phyloP scores from a whole-genome alignment of 1,140 invertebrate species.

The Danaus plexippus region DNA sequence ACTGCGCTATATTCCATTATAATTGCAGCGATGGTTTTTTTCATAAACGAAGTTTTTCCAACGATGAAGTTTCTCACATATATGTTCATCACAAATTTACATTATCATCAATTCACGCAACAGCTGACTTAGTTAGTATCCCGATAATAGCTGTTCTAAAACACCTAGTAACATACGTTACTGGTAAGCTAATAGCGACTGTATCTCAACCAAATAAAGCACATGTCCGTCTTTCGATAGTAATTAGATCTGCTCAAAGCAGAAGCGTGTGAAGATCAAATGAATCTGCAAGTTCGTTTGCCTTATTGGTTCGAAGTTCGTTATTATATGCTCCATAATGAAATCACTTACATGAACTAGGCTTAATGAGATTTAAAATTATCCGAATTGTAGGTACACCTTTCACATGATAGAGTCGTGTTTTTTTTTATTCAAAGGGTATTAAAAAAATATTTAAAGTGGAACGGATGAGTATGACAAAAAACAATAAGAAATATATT shows the following conservation, averaged over 20 bases:
- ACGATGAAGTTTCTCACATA: slow-evolving; percentile 20
- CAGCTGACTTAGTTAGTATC: slow-evolving; percentile 29
- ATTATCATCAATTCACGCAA: slow-evolving; percentile 29
- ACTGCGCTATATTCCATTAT: too few species aligned
- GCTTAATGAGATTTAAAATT: too few species aligned
- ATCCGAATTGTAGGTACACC: too few species aligned
- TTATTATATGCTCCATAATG: slow-evolving; percentile 27
- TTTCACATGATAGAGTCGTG: too few species aligned
- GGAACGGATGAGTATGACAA: too few species aligned
- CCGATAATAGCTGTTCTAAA: slow-evolving; percentile 28
- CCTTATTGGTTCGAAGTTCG: slow-evolving; percentile 24
- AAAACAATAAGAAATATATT: too few species aligned
- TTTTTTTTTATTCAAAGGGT: too few species aligned
- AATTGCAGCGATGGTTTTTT: too few species aligned
- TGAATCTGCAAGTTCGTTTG: slow-evolving; percentile 20
- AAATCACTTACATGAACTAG: slow-evolving; percentile 14
- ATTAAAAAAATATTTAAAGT: too few species aligned
- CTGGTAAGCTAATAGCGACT: slow-evolving; percentile 7
- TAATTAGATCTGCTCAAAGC: slow-evolving; percentile 19
- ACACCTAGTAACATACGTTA: slow-evolving; percentile 11
- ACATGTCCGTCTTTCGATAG: background rate
- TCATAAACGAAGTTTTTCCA: too few species aligned
- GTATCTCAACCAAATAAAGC: slow-evolving; percentile 3
- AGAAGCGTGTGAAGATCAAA: slow-evolving; percentile 29
- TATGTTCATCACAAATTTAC: slow-evolving; percentile 32